These are phyloP conservation scores for Bombus ignitus DNA, from an alignment of 1,140 invertebrate genomes.

Conservation along the genomic window DNA sequence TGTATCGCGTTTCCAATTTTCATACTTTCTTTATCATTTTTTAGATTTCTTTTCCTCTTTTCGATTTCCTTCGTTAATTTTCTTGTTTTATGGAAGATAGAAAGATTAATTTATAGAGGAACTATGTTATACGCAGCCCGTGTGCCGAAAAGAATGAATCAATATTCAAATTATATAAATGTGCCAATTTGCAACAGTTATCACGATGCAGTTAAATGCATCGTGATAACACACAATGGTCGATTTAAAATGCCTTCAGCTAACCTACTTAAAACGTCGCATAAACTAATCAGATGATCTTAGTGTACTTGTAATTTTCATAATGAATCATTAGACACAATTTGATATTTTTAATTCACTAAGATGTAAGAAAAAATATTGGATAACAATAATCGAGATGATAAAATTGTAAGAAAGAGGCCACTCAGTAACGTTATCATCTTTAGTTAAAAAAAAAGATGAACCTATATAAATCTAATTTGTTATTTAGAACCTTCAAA, in stretches of 20 bases:
- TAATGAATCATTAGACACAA: not conserved
- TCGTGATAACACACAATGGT: not conserved
- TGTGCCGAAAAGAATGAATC: not conserved
- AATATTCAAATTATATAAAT: not conserved
- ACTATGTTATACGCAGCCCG: not conserved
- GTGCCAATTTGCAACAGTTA: not conserved
- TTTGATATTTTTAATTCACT: not conserved
- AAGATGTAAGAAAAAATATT: not conserved
- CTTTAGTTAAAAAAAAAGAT: not conserved
- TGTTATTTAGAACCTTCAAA: not conserved
- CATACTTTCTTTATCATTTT: not conserved
- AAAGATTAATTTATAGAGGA: not conserved
- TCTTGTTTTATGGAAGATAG: not conserved
- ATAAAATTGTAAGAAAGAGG: not conserved
- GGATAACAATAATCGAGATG: no score
- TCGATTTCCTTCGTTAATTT: not conserved
- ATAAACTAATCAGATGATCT: not conserved
- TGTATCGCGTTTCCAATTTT: not conserved
- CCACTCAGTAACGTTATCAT: not conserved
- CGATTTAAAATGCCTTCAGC: not conserved
- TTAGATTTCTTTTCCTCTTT: not conserved
- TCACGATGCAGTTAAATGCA: not conserved
- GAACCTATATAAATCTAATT: not conserved
- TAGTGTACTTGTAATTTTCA: not conserved
- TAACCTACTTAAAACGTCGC: not conserved